Evolutionary conservation across 1,140 invertebrate species (phyloP), one percentile per base, ranked within the genome.

Genomic region (Cydia fagiglandana): DNA sequence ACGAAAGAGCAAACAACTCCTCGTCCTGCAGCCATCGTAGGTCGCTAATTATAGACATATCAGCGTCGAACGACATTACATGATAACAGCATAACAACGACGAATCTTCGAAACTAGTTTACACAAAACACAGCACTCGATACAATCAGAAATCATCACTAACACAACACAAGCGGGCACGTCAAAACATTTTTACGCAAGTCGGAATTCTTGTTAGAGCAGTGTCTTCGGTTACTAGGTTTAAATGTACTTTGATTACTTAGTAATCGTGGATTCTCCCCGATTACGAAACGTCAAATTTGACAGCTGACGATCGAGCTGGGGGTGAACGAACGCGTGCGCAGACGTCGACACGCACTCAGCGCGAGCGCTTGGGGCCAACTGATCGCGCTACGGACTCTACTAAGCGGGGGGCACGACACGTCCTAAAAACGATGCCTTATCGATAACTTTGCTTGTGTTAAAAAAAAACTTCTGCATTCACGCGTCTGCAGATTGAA

Each of bases 1-100:
- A 84, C 79, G 88, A 86, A 85, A 92, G 83, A 76, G 91, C 89
- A 73, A 91, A 91, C 74, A 91, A 80, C 84, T 92, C 91, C 84
- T 91, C 89, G 84, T 91, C 89, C 86, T 87, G 88, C 86, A 92
- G 83, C 91, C 91, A 92, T 92, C 88, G 83, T 79, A 91, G 85
- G 82, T 90, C 91, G 85, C 89, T 91, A 87, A 92, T 90, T 86
- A 92, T 90, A 90, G 91, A 91, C 91, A 92, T 92, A 90, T 92
- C 91, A 92, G 88, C 86, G 83, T 85, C 80, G 83, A 88, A 85
- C 82, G 90, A 91, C 89, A 91, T 92, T 84, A 90, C 88, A 91
- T 90, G 86, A 86, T 89, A 89, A 86, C 83, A 78, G 76, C 68
- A 77, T 77, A 82, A 75, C 78, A 73, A 41, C 24, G 45, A 73